phyloP scores from a whole-genome alignment of 1,140 invertebrate genomes.

The Eciton burchellii region DNA sequence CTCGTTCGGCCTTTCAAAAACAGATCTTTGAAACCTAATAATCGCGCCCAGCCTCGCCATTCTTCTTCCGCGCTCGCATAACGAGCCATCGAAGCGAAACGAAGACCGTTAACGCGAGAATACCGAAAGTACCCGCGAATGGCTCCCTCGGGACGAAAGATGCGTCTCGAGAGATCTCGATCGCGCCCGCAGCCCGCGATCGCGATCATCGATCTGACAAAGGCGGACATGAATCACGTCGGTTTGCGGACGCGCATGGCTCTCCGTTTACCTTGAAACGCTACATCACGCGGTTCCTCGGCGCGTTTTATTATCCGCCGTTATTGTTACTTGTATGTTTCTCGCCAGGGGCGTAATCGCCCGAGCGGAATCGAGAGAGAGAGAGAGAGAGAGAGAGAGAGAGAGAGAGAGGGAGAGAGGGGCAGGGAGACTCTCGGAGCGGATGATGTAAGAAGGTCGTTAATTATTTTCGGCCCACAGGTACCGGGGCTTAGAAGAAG shows the following conservation, averaged over 20 bases:
- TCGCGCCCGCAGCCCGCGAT: conserved; percentile 18
- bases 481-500: conserved; percentile 49
- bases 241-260: conserved; percentile 17
- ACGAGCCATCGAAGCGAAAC: background rate
- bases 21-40: conserved; percentile 25
- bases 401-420: no score
- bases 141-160: background rate
- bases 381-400: no score
- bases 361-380: conserved; percentile 39
- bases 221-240: conserved; percentile 48
- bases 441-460: conserved; percentile 59
- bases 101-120: background rate
- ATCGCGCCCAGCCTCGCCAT: no score
- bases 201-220: conserved; percentile 54
- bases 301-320: conserved; percentile 57
- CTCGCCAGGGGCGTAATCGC: conserved; percentile 47
- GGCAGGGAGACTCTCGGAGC: conserved; percentile 54
- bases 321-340: conserved; percentile 60
- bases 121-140: background rate
- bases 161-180: conserved; percentile 37
- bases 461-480: conserved; percentile 62
- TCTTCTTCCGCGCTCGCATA: no score
- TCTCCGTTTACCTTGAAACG: conserved; percentile 49
- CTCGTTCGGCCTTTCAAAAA: background rate
- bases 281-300: conserved; percentile 44